These are phyloP conservation scores for Drosophila ironensis DNA, from an alignment of 1,140 invertebrate genomes.

Conservation along the genomic window DNA sequence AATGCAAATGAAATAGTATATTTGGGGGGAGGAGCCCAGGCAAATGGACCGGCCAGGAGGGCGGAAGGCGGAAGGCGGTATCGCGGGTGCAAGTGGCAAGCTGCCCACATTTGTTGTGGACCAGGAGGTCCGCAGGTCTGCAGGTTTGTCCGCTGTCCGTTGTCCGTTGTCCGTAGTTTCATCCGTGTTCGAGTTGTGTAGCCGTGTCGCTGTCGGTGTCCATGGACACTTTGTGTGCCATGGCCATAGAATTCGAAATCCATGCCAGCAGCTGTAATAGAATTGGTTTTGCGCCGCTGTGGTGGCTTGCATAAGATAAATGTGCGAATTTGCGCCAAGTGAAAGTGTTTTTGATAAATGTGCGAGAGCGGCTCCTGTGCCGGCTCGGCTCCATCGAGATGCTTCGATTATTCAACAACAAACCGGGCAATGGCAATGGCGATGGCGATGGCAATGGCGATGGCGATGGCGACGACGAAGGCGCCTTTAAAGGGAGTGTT, in stretches of 20 bases:
- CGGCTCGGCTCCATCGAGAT: no score
- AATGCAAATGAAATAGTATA: conserved; percentile 68
- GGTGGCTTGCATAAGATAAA: conserved; percentile 44
- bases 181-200: neutral
- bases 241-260: conserved; percentile 37
- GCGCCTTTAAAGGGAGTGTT: conserved; percentile 20
- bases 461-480: no score
- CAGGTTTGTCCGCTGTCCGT: no score
- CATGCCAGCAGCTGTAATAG: conserved; percentile 44
- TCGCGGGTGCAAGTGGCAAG: conserved; percentile 41
- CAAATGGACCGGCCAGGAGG: neutral
- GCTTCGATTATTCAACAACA: conserved; percentile 28
- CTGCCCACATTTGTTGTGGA: conserved; percentile 17
- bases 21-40: neutral
- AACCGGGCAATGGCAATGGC: no score
- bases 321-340: conserved; percentile 51
- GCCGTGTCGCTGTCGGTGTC: conserved; percentile 20
- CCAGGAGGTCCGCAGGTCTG: no score
- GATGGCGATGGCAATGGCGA: no score
- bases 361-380: neutral
- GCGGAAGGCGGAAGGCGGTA: neutral
- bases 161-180: neutral
- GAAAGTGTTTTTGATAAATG: conserved; percentile 58
- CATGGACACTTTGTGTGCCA: conserved; percentile 43
- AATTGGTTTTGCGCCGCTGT: conserved; percentile 26